A percentile compares a stretch with the other conserved stretches of the same genome.
Evolutionary conservation across 2,113 vertebrate genomes (phyloP).

Genomic region (Oxyura jamaicensis): DNA sequence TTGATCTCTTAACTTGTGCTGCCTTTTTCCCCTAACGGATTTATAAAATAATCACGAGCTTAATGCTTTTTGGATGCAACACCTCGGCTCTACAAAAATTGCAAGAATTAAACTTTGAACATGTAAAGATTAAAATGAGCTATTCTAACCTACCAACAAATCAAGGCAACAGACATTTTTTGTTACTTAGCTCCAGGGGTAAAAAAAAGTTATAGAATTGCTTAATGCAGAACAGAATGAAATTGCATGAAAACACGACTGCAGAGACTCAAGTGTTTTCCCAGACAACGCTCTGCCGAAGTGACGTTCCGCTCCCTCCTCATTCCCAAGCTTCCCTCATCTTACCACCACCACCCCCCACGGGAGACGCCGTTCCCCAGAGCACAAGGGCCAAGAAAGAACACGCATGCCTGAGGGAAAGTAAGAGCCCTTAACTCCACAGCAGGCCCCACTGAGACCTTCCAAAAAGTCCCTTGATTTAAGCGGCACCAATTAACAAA

Average conservation of each 20-base stretch:
- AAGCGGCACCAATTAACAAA: not conserved
- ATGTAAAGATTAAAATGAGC: accelerated
- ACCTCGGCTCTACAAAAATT: not conserved
- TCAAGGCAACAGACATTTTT: not conserved
- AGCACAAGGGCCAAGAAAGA: accelerated
- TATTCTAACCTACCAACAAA: not conserved
- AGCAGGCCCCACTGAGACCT: not conserved
- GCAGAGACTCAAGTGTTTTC: not conserved
- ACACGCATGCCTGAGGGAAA: not conserved
- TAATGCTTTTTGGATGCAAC: not conserved
- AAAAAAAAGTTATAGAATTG: not conserved
- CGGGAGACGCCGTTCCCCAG: accelerated
- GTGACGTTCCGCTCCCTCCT: not conserved
- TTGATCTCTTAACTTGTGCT: not conserved
- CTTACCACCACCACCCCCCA: accelerated
- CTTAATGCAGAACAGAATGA: not conserved
- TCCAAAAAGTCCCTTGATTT: not conserved
- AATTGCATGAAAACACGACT: accelerated
- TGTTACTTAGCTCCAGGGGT: not conserved
- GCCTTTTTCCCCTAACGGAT: not conserved
- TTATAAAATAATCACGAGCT: not conserved
- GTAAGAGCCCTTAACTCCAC: not conserved
- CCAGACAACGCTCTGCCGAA: not conserved
- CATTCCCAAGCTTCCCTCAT: accelerated
- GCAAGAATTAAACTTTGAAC: not conserved